phyloP scores from a whole-genome alignment of 2,888 invertebrate species.

The Hecatera dysodea region DNA sequence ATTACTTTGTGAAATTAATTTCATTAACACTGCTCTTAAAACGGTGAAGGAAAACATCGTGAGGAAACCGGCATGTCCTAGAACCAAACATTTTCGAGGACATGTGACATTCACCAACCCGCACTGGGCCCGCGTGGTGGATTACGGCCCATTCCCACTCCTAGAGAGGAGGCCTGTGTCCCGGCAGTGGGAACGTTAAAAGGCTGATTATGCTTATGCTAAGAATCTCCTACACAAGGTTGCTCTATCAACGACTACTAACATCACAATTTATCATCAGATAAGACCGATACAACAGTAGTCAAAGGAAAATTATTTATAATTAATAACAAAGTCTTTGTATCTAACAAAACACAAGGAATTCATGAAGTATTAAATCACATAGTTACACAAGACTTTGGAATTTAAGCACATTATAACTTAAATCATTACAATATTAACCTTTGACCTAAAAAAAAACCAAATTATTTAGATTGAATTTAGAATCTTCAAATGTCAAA shows the following conservation, averaged over 20 bases:
- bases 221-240: not conserved
- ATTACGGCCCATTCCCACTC: too few species aligned
- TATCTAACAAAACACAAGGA: not conserved
- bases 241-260: not conserved
- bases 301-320: not conserved
- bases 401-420: not conserved
- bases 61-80: too few species aligned
- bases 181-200: too few species aligned
- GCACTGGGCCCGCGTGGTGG: too few species aligned
- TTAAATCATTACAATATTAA: not conserved
- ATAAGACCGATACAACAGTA: not conserved
- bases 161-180: too few species aligned
- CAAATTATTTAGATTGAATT: not conserved
- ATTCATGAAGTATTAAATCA: not conserved
- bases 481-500: constrained; percentile 29
- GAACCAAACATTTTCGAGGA: too few species aligned
- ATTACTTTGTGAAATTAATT: too few species aligned
- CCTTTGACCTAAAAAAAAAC: not conserved
- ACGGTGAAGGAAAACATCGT: too few species aligned
- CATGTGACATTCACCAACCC: too few species aligned
- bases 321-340: not conserved
- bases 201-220: too few species aligned
- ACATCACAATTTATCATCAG: not conserved
- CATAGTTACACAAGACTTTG: not conserved
- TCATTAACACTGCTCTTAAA: too few species aligned